Conservation (phyloP, 2,888 invertebrate species). For the Syritta pipiens region DNA sequence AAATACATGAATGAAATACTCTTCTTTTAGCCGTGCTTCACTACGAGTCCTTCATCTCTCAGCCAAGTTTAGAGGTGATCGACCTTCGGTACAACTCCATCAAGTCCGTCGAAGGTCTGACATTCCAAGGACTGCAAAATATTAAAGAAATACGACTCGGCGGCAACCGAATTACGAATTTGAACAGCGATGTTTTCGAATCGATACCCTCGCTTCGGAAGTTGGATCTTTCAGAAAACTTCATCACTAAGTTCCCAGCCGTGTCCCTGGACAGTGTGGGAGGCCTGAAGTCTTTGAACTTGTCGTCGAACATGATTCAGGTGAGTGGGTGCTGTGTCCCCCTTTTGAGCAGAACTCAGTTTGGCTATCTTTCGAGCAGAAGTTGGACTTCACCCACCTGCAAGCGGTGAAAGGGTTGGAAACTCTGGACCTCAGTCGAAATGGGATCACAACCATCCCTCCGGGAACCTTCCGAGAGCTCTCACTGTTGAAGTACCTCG, state of each 20-base stretch:
- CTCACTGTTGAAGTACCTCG: conserved; percentile 85
- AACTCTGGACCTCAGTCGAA: conserved; percentile 90
- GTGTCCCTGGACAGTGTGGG: conserved; percentile 86
- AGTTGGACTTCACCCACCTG: conserved; percentile 87
- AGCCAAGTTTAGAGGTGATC: conserved; percentile 85
- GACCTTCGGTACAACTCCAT: conserved; percentile 90
- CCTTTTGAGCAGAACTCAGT: too few species aligned
- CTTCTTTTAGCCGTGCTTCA: conserved; percentile 83
- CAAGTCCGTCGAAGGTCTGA: conserved; percentile 86
- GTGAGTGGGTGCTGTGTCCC: conserved; percentile 81
- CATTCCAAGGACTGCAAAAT: conserved; percentile 85
- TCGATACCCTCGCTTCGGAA: conserved; percentile 87
- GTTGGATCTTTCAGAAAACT: conserved; percentile 92
- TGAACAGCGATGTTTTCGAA: conserved; percentile 91
- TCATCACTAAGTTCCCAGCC: conserved; percentile 89
- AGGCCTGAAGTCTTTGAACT: conserved; percentile 86
- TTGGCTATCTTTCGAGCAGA: conserved; percentile 84
- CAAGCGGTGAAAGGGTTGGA: conserved; percentile 85
- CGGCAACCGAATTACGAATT: conserved; percentile 87
- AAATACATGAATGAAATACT: background rate
- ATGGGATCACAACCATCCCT: conserved; percentile 89
- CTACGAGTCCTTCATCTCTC: conserved; percentile 85
- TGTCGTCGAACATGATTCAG: conserved; percentile 92
- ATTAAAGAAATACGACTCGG: conserved; percentile 86
- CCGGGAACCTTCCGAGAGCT: conserved; percentile 90